Base-by-base conservation (phyloP, 2,113 vertebrate genomes). In the Vimba vimba region DNA sequence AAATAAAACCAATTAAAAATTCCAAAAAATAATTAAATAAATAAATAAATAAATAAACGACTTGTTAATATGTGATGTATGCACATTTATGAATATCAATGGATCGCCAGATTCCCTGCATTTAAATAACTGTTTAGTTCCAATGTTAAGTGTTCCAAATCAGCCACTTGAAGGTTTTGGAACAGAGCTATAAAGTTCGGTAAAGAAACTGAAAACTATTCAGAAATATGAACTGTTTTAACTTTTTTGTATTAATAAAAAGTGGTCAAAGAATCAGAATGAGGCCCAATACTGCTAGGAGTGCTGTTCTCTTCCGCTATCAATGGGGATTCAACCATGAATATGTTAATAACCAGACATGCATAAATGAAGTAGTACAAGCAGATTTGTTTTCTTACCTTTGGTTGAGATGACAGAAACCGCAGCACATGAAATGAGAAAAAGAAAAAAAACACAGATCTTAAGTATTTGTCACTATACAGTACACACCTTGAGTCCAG, bases 371-470 rank as follows among this genome's bases (percentile, higher is more conserved):
- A 47, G 19, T 81, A 47, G 23, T 79, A 57, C 66, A 11, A 27
- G 50, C 13, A 82, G 23, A 84, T 15, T 43, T 50, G 30, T 82
- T 47, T 0, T 91, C 93, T 95, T 94, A 95, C 94, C 94, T 94
- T 75, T 88, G 86, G 89, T 88, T 60, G 88, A 83, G 81, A 86
- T 45, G 64, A 9, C n/a, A 45, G 19, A 52, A 64, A 27, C 25
- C 76, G n/a, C 89, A 87, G 84, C 77, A 80, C 91, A 93, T 92
- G 82, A 47, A 91, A 77, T 39, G 74, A 83, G 39, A 36, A 74
- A 30, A 79, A 50, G 19, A 83, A 59, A 2, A 88, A 27, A 88
- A 59, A 86, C 13, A 85, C 45, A 79, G 78, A n/a, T 27, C 39
- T 71, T 19, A 39, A 57, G 87, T 93, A 86, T 92, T 88, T 60